A percentile compares a stretch with the other conserved stretches of the same genome.
Conservation (phyloP, 2,888 invertebrate species). For the Argyresthia goedartella region DNA sequence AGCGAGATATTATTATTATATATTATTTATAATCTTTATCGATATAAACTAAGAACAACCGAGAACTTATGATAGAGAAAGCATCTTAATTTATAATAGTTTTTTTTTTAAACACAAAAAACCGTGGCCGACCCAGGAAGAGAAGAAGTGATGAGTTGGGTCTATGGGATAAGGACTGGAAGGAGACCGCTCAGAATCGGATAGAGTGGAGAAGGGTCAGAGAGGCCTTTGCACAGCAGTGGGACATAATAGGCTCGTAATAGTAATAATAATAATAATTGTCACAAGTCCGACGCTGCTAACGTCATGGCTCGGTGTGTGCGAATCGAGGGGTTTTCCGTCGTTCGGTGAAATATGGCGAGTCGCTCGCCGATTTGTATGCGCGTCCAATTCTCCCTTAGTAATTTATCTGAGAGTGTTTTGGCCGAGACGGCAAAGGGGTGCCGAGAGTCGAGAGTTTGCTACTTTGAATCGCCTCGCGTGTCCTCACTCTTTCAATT, state of each 20-base stretch:
- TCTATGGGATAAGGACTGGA: no score
- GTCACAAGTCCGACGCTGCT: slow-evolving; percentile 17
- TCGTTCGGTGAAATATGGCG: slow-evolving; percentile 49
- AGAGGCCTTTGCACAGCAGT: no score
- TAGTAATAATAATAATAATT: no score
- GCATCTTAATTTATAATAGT: slow-evolving; percentile 62
- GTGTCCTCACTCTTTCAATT: slow-evolving; percentile 62
- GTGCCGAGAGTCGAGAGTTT: slow-evolving; percentile 27
- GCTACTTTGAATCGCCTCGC: slow-evolving; percentile 41
- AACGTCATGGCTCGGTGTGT: slow-evolving; percentile 29
- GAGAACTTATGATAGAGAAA: slow-evolving; percentile 30
- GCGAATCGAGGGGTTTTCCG: slow-evolving; percentile 50
- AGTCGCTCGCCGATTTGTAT: slow-evolving; percentile 58
- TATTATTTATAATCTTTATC: slow-evolving; percentile 62
- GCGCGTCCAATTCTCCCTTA: slow-evolving; percentile 48
- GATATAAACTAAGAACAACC: slow-evolving; percentile 47
- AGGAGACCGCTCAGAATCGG: no score
- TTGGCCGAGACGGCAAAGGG: slow-evolving; percentile 38
- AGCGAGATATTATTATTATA: no score
- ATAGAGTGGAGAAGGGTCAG: no score
- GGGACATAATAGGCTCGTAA: no score
- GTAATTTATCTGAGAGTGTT: slow-evolving; percentile 64
- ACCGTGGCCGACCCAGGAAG: no score
- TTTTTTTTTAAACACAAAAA: no score
- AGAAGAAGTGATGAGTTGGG: no score